A percentile compares a stretch with the other conserved stretches of the same genome.
Evolutionary conservation across 2,113 vertebrate species (phyloP).

Genomic region (Taxidea taxus): DNA sequence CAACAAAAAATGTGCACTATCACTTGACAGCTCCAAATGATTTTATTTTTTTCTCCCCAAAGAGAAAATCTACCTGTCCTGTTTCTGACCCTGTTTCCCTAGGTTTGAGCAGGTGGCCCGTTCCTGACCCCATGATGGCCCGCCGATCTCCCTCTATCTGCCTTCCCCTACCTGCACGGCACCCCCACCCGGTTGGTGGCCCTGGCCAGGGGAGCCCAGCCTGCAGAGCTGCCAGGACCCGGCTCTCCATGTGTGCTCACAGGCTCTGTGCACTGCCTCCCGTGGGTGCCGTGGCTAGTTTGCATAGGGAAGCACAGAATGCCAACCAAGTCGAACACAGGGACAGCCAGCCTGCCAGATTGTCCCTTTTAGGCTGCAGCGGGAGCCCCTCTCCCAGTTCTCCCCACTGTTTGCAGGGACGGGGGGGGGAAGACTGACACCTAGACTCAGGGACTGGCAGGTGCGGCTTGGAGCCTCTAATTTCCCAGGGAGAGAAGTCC

Average conservation of each 20-base stretch:
- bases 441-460: background rate
- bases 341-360: background rate
- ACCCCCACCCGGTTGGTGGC: background rate
- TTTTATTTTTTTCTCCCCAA: background rate
- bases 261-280: conserved; percentile 17
- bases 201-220: background rate
- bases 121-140: background rate
- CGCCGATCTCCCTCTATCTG: background rate
- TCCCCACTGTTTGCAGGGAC: background rate
- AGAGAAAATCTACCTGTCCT: background rate
- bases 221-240: background rate
- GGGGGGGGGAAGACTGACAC: background rate
- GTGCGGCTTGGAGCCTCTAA: background rate
- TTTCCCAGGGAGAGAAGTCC: background rate
- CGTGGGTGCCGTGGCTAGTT: background rate
- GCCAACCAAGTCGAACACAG: background rate
- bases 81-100: background rate
- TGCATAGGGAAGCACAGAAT: background rate
- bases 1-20: background rate
- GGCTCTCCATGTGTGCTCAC: background rate
- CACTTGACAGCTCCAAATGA: background rate
- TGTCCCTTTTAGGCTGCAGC: background rate
- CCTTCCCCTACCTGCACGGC: too few species aligned
- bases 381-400: background rate
- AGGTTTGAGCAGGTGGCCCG: background rate